Base-by-base conservation (phyloP, 2,888 invertebrate genomes). In the Sphaerophoria taeniata region DNA sequence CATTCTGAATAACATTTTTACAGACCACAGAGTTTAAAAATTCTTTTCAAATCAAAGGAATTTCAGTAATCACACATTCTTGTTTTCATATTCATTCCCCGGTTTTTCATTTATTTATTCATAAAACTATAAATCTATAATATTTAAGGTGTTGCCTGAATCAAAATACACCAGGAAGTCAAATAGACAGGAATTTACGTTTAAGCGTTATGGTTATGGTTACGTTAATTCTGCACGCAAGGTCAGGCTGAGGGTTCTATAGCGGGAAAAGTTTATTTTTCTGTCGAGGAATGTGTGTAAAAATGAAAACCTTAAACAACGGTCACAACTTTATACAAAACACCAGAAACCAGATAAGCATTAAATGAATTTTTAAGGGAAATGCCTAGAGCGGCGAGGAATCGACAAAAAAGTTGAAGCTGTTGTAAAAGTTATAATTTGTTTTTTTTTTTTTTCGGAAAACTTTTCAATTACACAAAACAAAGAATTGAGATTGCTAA, bases 291-390 rank as follows among this genome's bases (percentile, higher is more conserved):
- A 24, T 24, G 14, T 51, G 9, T 31, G 11, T 31, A 6, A 12
- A 31, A 6, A 43, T 12, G 3, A 4, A 12, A 24, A 53, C 11
- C n/a, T 34, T 34, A 5, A 33, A 7, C 9, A 56, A 56, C 14
- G 14, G 56, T 56, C 34, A 56, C 34, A 34, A 43, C 6, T 9
- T 43, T 43, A 11, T 43, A 24, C 24, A 24, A 24, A 24, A 24
- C 1, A 24, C 24, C 43, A 12, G 43, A 43, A 43, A 56, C 56
- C 56, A 34, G 56, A 34, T 56, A 34, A 56, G 34, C 56, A 56
- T 56, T 56, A n/a, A 56, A 56, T 56, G 56, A 56, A 56, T 56
- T 56, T 56, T 56, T 14, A 14, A 56, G 12, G 56, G 34, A 56
- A 43, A 56, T n/a, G 7, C 55, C 55, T 2, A 4, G 4, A n/a